Conservation (phyloP, 2,888 invertebrate species). For the Neelides folsomi region DNA sequence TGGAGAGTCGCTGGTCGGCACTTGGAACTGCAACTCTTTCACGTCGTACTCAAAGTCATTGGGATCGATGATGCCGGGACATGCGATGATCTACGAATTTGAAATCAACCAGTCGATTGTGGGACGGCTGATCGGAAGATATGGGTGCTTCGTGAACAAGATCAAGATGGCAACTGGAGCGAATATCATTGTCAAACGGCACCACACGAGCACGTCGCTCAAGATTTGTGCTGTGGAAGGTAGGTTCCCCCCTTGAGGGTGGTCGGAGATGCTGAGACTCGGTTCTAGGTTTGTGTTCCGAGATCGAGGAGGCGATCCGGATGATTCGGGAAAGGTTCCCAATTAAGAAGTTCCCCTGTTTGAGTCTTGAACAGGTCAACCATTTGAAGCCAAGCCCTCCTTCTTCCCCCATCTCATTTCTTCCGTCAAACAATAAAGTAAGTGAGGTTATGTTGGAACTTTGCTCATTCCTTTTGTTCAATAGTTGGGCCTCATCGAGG, state of each 20-base stretch:
- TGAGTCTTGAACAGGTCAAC: slow-evolving; percentile 54
- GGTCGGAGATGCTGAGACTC: background rate
- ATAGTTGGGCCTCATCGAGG: slow-evolving; percentile 74
- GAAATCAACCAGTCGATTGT: slow-evolving; percentile 60
- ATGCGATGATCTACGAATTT: slow-evolving; percentile 51
- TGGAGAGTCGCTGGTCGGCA: slow-evolving; percentile 8
- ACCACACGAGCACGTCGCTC: slow-evolving; percentile 56
- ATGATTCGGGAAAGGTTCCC: slow-evolving; percentile 79
- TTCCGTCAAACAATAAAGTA: slow-evolving; percentile 48
- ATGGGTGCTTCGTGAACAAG: slow-evolving; percentile 65
- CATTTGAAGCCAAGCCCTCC: slow-evolving; percentile 34
- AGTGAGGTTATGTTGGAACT: slow-evolving; percentile 29
- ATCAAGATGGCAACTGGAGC: slow-evolving; percentile 67
- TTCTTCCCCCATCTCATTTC: slow-evolving; percentile 41
- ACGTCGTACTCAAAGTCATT: slow-evolving; percentile 19
- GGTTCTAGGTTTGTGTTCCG: slow-evolving; percentile 52
- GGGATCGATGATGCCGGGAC: slow-evolving; percentile 19
- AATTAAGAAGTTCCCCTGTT: slow-evolving; percentile 58
- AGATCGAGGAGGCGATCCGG: slow-evolving; percentile 67
- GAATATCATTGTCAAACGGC: slow-evolving; percentile 61
- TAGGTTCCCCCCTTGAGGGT: slow-evolving; percentile 34
- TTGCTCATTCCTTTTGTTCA: slow-evolving; percentile 31
- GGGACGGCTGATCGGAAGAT: slow-evolving; percentile 73
- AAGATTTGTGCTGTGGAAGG: slow-evolving; percentile 78
- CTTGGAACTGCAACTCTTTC: slow-evolving; percentile 7